Percentiles rank a stretch among this genome's conserved stretches.
phyloP scores from a whole-genome alignment of 2,113 vertebrate genomes.

The Clarias magur region DNA sequence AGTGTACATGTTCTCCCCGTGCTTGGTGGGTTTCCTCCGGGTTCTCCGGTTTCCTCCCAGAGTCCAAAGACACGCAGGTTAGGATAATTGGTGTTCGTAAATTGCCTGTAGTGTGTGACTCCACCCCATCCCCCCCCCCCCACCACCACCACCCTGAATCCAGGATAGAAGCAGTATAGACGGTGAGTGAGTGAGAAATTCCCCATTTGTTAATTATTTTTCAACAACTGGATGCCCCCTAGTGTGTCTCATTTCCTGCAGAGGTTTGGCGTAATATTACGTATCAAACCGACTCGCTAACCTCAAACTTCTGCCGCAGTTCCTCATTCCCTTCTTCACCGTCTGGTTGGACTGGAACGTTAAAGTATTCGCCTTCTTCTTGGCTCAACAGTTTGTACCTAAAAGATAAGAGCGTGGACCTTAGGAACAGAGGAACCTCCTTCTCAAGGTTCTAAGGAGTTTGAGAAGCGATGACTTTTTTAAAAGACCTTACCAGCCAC shows the following conservation, averaged over 20 bases:
- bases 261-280: not conserved
- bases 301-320: constrained; percentile 94
- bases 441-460: no score
- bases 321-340: constrained; percentile 92
- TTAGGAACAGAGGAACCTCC: not conserved
- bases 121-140: no score
- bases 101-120: no score
- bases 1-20: no score
- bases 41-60: no score
- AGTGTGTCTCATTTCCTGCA: not conserved
- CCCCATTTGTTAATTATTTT: not conserved
- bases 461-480: not conserved
- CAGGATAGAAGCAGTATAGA: no score
- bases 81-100: no score
- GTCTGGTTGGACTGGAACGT: constrained; percentile 90
- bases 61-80: no score
- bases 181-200: not conserved
- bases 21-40: no score
- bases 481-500: constrained; percentile 85
- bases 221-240: not conserved
- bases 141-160: no score
- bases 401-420: not conserved
- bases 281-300: constrained; percentile 55
- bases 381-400: constrained; percentile 96
- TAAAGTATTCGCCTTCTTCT: constrained; percentile 98